Base-by-base conservation (phyloP, 2,888 invertebrate species). In the Pseudanteris insignis region DNA sequence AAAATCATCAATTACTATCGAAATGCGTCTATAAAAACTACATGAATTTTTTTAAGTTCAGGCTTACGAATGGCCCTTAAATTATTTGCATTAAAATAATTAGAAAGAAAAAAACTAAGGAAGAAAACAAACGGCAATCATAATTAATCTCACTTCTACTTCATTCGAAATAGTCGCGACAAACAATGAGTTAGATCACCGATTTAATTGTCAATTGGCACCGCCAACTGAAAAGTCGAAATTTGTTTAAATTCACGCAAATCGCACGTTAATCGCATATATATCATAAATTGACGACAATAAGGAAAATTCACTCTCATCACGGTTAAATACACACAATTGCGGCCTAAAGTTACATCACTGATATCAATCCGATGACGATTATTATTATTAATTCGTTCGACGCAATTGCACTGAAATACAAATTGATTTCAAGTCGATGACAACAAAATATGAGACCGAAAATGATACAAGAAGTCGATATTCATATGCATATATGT, bases 111-210 rank as follows among this genome's bases (percentile, higher is more conserved):
- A 44, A 50, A 41, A 41, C 53, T 60, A 59, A 36, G 51, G 63
- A 43, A 55, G 29, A 55, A 59, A 55, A 55, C 51, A 50, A 63
- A 63, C 54, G 59, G 57, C 54, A 55, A 54, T 59, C 59, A 55
- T 51, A 55, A 59, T 54, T 54, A 44, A 63, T 63, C 59, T 63
- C 63, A 63, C 59, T 63, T 63, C 55, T 59, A 59, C 59, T 63
- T 63, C 59, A 63, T 63, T 63, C 59, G 59, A 59, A 55, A 51
- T 50, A 59, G 41, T 55, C 59, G 50, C 63, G 63, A 63, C 48
- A 46, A 50, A 54, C 50, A 54, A 55, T 54, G 55, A 50, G 61
- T 54, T 61, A 55, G 50, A 50, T 50, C 55, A 48, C 48, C 53
- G 43, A 54, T 43, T 24, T 24, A 60, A 43, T 48, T 7, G 24